A percentile compares a stretch with the other conserved stretches of the same genome.
Conservation (phyloP, 2,797 vertebrate genomes). For the Craterocephalus amniculus region DNA sequence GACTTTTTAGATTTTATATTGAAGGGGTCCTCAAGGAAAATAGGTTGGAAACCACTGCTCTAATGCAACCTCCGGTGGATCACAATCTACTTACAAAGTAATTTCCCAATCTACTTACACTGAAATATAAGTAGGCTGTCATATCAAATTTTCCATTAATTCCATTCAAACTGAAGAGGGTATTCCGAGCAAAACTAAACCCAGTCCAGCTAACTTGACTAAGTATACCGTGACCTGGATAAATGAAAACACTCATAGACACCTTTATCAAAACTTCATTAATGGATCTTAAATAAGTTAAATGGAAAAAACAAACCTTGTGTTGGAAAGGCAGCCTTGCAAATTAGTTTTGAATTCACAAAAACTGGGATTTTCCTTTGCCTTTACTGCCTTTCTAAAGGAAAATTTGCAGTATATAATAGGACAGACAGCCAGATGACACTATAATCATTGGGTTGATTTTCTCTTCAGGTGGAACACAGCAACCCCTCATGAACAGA, state of each 20-base stretch:
- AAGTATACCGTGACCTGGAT: neutral
- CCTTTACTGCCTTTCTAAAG: neutral
- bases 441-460: conserved; percentile 3
- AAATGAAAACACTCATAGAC: neutral
- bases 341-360: neutral
- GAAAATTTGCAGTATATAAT: neutral
- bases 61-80: neutral
- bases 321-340: neutral
- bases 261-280: neutral
- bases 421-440: neutral
- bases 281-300: neutral
- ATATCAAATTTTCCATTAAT: too few relatives aligned
- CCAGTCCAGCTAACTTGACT: neutral
- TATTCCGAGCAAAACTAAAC: neutral
- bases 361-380: neutral
- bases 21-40: too few relatives aligned
- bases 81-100: neutral
- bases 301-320: neutral
- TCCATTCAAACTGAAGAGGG: too few relatives aligned
- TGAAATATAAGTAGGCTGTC: too few relatives aligned
- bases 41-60: neutral
- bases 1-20: too few relatives aligned
- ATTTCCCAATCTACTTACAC: too few relatives aligned
- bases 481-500: conserved; percentile 46
- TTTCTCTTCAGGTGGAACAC: conserved; percentile 34